Conservation (phyloP, 1,140 invertebrate genomes). For the Rhagoletis pomonella region DNA sequence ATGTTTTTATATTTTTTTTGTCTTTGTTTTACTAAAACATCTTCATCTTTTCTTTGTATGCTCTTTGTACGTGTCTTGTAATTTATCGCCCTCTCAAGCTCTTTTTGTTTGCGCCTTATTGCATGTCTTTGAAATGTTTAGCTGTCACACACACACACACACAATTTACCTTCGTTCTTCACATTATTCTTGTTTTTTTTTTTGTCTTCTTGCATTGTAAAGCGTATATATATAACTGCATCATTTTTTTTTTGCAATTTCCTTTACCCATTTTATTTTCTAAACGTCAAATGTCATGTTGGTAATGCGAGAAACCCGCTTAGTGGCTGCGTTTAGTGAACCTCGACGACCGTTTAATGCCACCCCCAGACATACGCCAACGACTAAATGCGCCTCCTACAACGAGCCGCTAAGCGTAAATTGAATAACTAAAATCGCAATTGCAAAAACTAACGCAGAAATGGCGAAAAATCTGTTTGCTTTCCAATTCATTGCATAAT, state of each 20-base stretch:
- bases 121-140: conserved; percentile 40
- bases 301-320: conserved; percentile 13
- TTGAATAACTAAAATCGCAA: not conserved
- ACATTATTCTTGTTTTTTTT: not conserved
- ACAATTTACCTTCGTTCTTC: not conserved
- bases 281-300: conserved; percentile 27
- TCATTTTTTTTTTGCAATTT: not conserved
- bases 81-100: too few relatives aligned
- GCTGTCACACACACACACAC: not conserved
- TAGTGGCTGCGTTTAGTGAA: conserved; percentile 1
- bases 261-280: not conserved
- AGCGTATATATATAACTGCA: not conserved
- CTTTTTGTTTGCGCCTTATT: conserved; percentile 25
- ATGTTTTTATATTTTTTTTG: not conserved
- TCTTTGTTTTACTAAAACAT: not conserved
- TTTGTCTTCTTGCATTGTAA: too few relatives aligned
- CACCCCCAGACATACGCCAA: not conserved
- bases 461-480: not conserved
- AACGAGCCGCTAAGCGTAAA: not conserved
- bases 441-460: not conserved
- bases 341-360: conserved; percentile 34
- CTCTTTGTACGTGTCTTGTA: not conserved
- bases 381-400: not conserved
- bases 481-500: not conserved
- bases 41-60: not conserved